Base-by-base conservation (phyloP, 2,888 invertebrate genomes). In the Metopia argyrocephala region DNA sequence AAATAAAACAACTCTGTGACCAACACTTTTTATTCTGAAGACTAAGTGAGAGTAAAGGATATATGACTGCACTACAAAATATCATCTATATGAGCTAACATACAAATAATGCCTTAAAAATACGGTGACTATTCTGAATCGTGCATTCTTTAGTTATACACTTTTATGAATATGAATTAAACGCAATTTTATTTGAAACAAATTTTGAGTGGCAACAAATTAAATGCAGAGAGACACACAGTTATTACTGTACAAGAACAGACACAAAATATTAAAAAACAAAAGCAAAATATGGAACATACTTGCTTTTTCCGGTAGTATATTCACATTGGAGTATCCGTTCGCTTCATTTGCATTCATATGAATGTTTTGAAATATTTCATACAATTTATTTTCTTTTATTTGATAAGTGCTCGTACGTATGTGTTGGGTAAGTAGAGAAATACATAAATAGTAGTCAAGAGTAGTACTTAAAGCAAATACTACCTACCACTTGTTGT, bases 301-400 rank as follows among this genome's bases (percentile, higher is more conserved):
- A 61, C 48, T 66, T 76, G 70, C 62, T 74, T 68, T 78, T 74
- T 85, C 84, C 85, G 83, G 25, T 79, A 56, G 73, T 76, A 62
- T 71, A 83, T 71, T 4, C 38, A 38, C n/a, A n/a, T n/a, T n/a
- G n/a, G n/a, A n/a, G n/a, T 38, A 38, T 38, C 38, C 38, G 38
- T 38, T 62, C 71, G 76, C 73, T 80, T 64, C 71, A 81, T 75
- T 83, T 76, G 69, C 79, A 82, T 79, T 70, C 74, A 69, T 64
- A 50, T n/a, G n/a, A n/a, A n/a, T 76, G 65, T 61, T 69, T 61
- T 48, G 61, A 61, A 9, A 59, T 64, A 71, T 68, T 25, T 38
- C 27, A 9, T 56, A 54, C 20, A 27, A 28, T 4, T 56, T 38
- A 38, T 38, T 38, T 38, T 15, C 3, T 38, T 38, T 15, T 15